Base-by-base conservation (phyloP, 2,113 vertebrate species). In the Rhizomys pruinosus region DNA sequence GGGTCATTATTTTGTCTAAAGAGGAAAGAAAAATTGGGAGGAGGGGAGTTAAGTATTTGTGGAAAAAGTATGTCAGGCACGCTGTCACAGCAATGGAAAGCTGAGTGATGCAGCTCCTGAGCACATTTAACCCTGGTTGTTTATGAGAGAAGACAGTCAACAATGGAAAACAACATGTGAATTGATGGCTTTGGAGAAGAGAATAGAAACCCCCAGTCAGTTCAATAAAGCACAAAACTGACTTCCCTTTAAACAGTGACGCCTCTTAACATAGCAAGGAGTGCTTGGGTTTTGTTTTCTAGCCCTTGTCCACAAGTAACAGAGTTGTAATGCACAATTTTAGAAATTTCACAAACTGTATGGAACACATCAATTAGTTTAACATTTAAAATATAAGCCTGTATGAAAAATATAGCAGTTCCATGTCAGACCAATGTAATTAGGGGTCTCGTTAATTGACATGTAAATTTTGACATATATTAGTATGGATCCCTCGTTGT, bases 171-270 rank as follows among this genome's bases (percentile, higher is more conserved):
- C 93, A 97, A 93, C 74, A 96, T 79, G 95, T 61, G 78, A 95
- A 97, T 95, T 93, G 93, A 97, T 92, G 96, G 90, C 90, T 96
- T 95, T 97, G 95, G 89, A 66, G 93, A 97, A 92, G 95, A 97
- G 94, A 97, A 96, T 95, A 97, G 94, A 95, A 92, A 94, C 94
- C 17, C 86, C 92, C 32, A 61, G 79, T 91, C 68, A 92, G 79
- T 93, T 96, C 87, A 95, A 89, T 96, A 96, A 97, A 97, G 97
- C 82, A 90, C 52, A 72, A 96, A 94, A 79, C 47, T 95, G 89
- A 72, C 71, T 64, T 97, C 44, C 77, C 57, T 84, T 97, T 97
- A 97, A 95, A 39, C 90, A 91, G 89, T 96, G 52, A 78, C 90
- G 79, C 77, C 86, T 39, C 74, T 93, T 94, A 74, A 23, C n/a